Evolutionary conservation across 2,797 vertebrate species (phyloP).

Genomic region (Ceryle rudis): DNA sequence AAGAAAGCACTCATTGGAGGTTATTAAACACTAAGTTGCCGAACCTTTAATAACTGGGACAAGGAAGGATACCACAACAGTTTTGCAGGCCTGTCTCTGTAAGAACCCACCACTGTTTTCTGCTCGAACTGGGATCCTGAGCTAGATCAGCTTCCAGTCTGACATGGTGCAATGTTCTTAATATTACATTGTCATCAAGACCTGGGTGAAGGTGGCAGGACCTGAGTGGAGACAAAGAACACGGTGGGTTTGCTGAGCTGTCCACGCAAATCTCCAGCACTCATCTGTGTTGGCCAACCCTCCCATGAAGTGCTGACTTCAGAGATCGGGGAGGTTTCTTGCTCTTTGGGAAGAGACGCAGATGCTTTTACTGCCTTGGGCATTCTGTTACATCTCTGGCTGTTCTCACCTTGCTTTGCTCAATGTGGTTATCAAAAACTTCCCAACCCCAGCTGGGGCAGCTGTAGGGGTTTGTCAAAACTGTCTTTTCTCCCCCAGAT

Average conservation of each 20-base stretch:
- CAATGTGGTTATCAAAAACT: fast-evolving
- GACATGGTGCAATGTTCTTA: fast-evolving
- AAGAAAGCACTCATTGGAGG: fast-evolving
- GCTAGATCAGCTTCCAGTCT: background rate
- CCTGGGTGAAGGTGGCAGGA: no score
- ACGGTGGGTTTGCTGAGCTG: background rate
- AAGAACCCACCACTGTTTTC: background rate
- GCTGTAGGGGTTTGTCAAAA: background rate
- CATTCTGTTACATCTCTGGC: background rate
- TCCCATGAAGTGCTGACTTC: background rate
- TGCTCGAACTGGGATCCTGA: background rate
- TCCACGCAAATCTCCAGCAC: background rate
- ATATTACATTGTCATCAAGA: fast-evolving
- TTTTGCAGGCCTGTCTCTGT: background rate
- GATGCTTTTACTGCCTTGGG: background rate
- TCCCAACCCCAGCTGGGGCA: background rate
- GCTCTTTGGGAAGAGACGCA: fast-evolving
- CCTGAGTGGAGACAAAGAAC: fast-evolving
- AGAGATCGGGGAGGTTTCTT: background rate
- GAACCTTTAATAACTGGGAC: background rate
- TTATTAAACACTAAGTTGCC: background rate
- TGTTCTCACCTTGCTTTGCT: background rate
- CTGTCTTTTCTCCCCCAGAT: background rate
- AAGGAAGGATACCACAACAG: background rate
- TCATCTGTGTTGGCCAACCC: background rate